Conservation (phyloP, 2,113 vertebrate genomes). For the Synchiropus splendidus region DNA sequence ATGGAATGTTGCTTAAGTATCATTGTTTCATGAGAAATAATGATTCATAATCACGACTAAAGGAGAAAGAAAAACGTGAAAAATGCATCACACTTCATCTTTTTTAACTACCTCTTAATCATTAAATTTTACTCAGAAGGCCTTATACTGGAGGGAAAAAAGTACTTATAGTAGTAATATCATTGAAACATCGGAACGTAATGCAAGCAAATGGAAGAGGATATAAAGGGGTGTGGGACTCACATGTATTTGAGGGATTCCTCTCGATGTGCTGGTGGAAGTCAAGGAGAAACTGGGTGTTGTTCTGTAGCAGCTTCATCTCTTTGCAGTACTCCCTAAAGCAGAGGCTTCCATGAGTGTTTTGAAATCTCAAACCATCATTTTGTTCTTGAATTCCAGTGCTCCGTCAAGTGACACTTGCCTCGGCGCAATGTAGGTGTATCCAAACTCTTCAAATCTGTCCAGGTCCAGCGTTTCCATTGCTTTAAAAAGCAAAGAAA, state of each 20-base stretch:
- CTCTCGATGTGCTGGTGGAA: slow-evolving; percentile 87
- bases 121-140: too few relatives aligned
- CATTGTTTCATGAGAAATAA: too few relatives aligned
- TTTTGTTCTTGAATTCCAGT: neutral
- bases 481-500: slow-evolving; percentile 62
- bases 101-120: too few relatives aligned
- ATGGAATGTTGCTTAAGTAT: too few relatives aligned
- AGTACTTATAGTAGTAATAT: too few relatives aligned
- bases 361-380: neutral
- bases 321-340: slow-evolving; percentile 90
- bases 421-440: slow-evolving; percentile 90
- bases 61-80: too few relatives aligned
- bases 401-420: slow-evolving; percentile 49
- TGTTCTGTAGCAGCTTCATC: slow-evolving; percentile 84
- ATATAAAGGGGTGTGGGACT: slow-evolving; percentile 58
- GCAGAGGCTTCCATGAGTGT: slow-evolving; percentile 38
- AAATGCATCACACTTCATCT: too few relatives aligned
- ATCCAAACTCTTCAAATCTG: slow-evolving; percentile 80
- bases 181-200: neutral
- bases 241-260: slow-evolving; percentile 84
- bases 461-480: slow-evolving; percentile 78
- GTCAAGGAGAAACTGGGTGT: slow-evolving; percentile 89
- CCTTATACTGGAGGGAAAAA: too few relatives aligned
- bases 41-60: too few relatives aligned
- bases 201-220: slow-evolving; percentile 6